Evolutionary conservation across 2,113 vertebrate genomes (phyloP), one percentile per base, ranked within the genome.

Genomic region (Ia io): DNA sequence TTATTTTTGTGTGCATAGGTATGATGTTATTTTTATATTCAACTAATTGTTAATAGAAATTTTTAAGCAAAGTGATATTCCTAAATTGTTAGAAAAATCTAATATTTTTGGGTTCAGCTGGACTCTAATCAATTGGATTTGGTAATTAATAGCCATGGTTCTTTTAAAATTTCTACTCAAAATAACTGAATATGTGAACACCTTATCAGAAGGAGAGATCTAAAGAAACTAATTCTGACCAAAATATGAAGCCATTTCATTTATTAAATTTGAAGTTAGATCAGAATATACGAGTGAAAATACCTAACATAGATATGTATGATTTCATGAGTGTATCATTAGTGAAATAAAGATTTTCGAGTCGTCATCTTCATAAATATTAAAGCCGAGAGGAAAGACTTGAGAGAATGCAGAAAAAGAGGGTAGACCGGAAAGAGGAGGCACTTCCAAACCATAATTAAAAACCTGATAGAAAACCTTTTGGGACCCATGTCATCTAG

Each of bases 131-230:
- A 49, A 0, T 56, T 70, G 18, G 22, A 67, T 9, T 80, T 88
- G 71, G 37, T 79, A 80, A 86, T 87, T 82, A 59, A 61, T 22
- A 79, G 59, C 16, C 30, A 30, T 56, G 23, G 16, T 88, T 92
- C 51, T 89, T 92, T 92, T 80, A 73, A 93, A 84, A 93, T 86
- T 77, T 95, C 35, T 93, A 32, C 32, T 11, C 53, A 78, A 88
- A 85, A 65, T 51, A 91, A 84, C 78, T 94, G 83, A 78, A 61
- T 83, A 49, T 80, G 22, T 47, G 5, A 71, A 47, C 1, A 80
- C 12, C 35, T 79, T 83, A 51, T 84, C 18, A 92, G 65, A 95
- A 84, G 35, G 61, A 78, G 69, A 25, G 0, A 47, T 37, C 35
- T 78, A 40, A 93, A 91, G 70, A 87, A 91, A 80, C 25, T 85